Evolutionary conservation across 2,888 invertebrate species (phyloP).

Genomic region (Empis livida): DNA sequence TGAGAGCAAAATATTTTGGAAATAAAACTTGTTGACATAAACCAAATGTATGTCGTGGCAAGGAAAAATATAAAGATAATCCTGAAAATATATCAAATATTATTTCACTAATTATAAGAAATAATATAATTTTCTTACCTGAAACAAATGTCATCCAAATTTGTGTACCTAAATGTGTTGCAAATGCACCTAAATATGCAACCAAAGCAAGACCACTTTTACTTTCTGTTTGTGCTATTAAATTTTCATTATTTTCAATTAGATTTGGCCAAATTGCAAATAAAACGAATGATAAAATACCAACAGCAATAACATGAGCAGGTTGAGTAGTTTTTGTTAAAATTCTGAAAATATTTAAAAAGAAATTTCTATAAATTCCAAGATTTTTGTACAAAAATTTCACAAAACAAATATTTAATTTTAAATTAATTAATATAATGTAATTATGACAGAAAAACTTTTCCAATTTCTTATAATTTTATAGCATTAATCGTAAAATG

Average conservation of each 20-base stretch:
- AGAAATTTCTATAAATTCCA: too few relatives aligned
- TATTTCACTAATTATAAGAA: not conserved
- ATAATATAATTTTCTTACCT: constrained; percentile 38
- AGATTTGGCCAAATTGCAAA: constrained; percentile 39
- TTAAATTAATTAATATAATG: constrained; percentile 3
- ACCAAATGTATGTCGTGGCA: constrained; percentile 78
- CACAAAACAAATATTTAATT: constrained; percentile 4
- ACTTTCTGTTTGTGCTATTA: constrained; percentile 4
- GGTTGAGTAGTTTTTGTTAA: constrained; percentile 63
- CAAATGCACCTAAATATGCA: constrained; percentile 63
- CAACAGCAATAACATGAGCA: constrained; percentile 54
- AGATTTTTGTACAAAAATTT: not conserved
- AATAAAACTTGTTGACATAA: constrained; percentile 76
- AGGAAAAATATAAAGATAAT: constrained; percentile 68
- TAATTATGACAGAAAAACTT: too few relatives aligned
- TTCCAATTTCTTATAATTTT: too few relatives aligned
- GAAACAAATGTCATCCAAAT: constrained; percentile 91
- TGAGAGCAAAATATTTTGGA: constrained; percentile 74
- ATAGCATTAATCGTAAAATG: too few relatives aligned
- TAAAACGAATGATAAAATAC: constrained; percentile 44
- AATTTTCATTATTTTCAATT: constrained; percentile 18
- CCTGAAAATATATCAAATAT: constrained; percentile 40
- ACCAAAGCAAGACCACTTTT: constrained; percentile 38
- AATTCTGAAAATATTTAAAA: constrained; percentile 43
- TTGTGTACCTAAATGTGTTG: constrained; percentile 74